phyloP scores from a whole-genome alignment of 2,797 vertebrate genomes.

The Enteromius trimaculatus region DNA sequence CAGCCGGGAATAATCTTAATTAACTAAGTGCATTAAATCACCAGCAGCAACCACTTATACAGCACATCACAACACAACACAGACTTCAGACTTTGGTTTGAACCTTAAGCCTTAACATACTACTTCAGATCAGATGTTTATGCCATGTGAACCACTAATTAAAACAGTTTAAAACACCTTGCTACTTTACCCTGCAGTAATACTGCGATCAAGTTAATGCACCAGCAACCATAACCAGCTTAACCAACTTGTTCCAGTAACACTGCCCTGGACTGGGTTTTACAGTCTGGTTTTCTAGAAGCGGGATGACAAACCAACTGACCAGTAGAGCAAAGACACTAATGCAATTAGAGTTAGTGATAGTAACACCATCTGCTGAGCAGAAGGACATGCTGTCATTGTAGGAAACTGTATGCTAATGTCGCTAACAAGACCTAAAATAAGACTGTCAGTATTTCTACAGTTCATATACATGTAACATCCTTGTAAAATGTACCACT shows the following conservation, averaged over 20 bases:
- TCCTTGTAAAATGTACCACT: neutral
- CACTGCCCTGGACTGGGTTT: conserved; percentile 1
- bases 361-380: conserved; percentile 38
- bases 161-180: neutral
- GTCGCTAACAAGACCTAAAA: conserved; percentile 10
- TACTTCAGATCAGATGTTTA: neutral
- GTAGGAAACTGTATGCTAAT: neutral
- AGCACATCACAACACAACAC: neutral
- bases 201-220: neutral
- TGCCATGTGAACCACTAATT: neutral
- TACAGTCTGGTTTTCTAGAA: conserved; percentile 1
- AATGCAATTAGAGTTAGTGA: conserved; percentile 44
- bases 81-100: neutral
- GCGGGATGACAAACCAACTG: conserved; percentile 7
- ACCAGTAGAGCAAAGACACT: conserved; percentile 40
- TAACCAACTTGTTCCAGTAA: neutral
- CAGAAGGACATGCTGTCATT: conserved; percentile 27
- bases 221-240: neutral
- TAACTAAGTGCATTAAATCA: conserved; percentile 38
- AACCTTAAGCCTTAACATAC: neutral
- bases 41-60: conserved; percentile 6
- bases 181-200: neutral
- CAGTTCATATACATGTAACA: neutral
- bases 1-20: conserved; percentile 9
- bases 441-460: neutral